These are phyloP conservation scores for Tychaedon coryphoeus DNA, from an alignment of 2,113 vertebrate genomes.

Conservation along the genomic window DNA sequence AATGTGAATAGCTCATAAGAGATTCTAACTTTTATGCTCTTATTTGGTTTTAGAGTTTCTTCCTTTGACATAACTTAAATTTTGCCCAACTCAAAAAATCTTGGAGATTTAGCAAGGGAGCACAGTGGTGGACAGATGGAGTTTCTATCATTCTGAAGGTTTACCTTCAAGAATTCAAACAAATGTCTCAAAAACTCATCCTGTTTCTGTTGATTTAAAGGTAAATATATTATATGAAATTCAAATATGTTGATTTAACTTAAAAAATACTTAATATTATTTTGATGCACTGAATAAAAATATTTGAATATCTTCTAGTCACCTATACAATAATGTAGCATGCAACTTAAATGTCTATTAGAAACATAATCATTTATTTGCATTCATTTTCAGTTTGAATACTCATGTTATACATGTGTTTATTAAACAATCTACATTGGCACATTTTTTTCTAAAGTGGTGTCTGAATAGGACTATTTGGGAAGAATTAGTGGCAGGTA, in stretches of 20 bases:
- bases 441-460: not conserved
- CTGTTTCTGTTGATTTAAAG: not conserved
- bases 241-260: not conserved
- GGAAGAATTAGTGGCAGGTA: not conserved
- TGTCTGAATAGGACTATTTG: not conserved
- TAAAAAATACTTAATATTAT: not conserved
- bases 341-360: not conserved
- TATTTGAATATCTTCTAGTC: not conserved
- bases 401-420: not conserved
- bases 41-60: not conserved
- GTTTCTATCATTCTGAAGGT: not conserved
- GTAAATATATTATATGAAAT: not conserved
- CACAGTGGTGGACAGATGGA: not conserved
- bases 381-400: not conserved
- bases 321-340: fast-evolving
- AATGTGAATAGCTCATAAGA: not conserved
- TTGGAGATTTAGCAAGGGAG: not conserved
- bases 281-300: not conserved
- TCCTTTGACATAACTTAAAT: not conserved
- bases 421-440: not conserved
- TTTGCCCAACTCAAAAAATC: not conserved
- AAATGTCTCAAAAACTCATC: not conserved
- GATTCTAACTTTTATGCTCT: not conserved
- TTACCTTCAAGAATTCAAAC: not conserved
- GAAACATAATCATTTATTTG: not conserved